Evolutionary conservation across 53 echinoderm and acorn worm species (phyloP), one percentile per base, ranked within the genome.

Genomic region (Stichopus horrens): DNA sequence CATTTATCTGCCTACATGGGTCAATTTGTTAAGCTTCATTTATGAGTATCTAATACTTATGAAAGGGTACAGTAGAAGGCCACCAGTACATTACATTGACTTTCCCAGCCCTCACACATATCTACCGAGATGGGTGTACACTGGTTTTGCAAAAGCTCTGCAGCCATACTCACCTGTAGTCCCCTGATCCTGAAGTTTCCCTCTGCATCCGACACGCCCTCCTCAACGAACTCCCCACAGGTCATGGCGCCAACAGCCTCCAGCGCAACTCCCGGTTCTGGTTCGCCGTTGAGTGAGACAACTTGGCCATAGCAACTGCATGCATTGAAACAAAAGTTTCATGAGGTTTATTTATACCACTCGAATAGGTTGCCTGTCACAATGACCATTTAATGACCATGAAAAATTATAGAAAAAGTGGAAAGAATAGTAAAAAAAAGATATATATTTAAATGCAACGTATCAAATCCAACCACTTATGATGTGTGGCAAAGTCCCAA

Each of bases 271-370:
- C 91, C 92, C 0, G 89, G 92, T 55, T 99, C 99, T 53, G 99
- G 93, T 53, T 99, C 99, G 7, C 99, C 96, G 66, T 99, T 99
- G 59, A 99, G 96, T 1, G 99, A 99, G 55, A 93, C 94, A 58
- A 99, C 92, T 5, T 83, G 76, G 14, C 99, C 99, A 89, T 76
- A 99, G 68, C 95, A 95, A 89, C 99, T 96, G 55, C 7, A 52
- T 13, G 58, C 37, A 83, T 7, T 3, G 16, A 54, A 14, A 83
- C 8, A 83, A 83, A 59, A 60, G n/a, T 57, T 6, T 37, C 2
- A 0, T 2, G 37, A 2, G 37, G 37, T 37, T 37, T 67, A 37
- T 37, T 37, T 67, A 37, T 37, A 37, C 37, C 37, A 2, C 37
- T 37, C 37, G 3, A 67, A 3, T 67, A 67, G 68, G 11, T n/a